Percentiles rank a stretch among this genome's conserved stretches.
phyloP scores from a whole-genome alignment of 2,888 invertebrate species.

The Cataglyphis albicans region DNA sequence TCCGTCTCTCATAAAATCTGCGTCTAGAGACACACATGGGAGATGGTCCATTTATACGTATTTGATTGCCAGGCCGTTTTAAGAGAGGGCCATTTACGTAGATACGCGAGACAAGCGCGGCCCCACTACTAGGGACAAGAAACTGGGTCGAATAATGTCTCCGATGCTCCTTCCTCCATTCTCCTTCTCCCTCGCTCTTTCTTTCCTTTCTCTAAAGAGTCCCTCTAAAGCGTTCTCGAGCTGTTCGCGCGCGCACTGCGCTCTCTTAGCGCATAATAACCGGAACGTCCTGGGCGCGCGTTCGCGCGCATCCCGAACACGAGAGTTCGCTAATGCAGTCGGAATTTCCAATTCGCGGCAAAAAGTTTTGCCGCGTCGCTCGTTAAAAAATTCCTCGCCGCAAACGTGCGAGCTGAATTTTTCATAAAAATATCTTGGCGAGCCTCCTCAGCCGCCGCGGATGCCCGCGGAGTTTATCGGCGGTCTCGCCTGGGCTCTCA shows the following conservation, averaged over 20 bases:
- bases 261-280: constrained; percentile 49
- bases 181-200: neutral
- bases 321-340: constrained; percentile 68
- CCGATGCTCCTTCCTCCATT: constrained; percentile 20
- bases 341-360: constrained; percentile 48
- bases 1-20: constrained; percentile 7
- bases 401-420: constrained; percentile 54
- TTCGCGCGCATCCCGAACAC: constrained; percentile 55
- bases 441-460: constrained; percentile 27
- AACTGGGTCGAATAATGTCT: constrained; percentile 72
- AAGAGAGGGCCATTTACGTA: constrained; percentile 59
- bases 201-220: neutral
- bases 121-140: constrained; percentile 54
- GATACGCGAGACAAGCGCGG: constrained; percentile 57
- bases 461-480: constrained; percentile 46
- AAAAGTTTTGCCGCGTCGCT: constrained; percentile 52
- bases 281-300: neutral
- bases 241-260: constrained; percentile 40
- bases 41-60: constrained; percentile 57
- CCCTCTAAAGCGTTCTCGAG: constrained; percentile 35
- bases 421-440: constrained; percentile 52
- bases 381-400: constrained; percentile 53
- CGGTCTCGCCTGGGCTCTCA: constrained; percentile 41
- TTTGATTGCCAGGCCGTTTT: constrained; percentile 71
- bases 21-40: neutral